Evolutionary conservation across 2,797 vertebrate species (phyloP).

Genomic region (Brachymystax lenok): DNA sequence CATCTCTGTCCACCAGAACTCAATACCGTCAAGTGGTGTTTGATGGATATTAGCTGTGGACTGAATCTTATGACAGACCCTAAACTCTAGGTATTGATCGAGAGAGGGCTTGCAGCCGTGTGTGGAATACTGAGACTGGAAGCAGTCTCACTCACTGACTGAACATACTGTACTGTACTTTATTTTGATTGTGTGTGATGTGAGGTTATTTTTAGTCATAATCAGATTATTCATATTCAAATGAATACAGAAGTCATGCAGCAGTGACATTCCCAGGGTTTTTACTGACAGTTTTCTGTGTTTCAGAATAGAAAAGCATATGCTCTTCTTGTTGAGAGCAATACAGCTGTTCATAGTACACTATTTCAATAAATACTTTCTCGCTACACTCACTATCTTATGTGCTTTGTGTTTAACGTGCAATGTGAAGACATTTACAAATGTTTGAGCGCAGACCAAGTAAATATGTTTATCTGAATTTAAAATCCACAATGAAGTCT

Average conservation of each 20-base stretch:
- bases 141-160: neutral
- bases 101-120: neutral
- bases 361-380: neutral
- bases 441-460: neutral
- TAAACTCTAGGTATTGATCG: constrained; percentile 12
- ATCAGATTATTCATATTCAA: neutral
- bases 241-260: neutral
- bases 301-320: no score
- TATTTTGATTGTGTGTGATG: neutral
- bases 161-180: neutral
- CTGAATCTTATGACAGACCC: constrained; percentile 6
- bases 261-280: neutral
- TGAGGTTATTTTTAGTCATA: neutral
- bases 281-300: neutral
- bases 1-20: constrained; percentile 7
- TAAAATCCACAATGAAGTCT: neutral
- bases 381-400: neutral
- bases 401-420: no score
- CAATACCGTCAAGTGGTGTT: constrained; percentile 11
- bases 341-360: no score
- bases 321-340: no score
- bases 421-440: neutral
- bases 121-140: neutral
- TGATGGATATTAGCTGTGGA: constrained; percentile 13
- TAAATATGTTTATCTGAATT: neutral